A percentile compares a stretch with the other conserved stretches of the same genome.
Evolutionary conservation across 2,888 invertebrate species (phyloP).

Genomic region (Seladonia tumulorum): DNA sequence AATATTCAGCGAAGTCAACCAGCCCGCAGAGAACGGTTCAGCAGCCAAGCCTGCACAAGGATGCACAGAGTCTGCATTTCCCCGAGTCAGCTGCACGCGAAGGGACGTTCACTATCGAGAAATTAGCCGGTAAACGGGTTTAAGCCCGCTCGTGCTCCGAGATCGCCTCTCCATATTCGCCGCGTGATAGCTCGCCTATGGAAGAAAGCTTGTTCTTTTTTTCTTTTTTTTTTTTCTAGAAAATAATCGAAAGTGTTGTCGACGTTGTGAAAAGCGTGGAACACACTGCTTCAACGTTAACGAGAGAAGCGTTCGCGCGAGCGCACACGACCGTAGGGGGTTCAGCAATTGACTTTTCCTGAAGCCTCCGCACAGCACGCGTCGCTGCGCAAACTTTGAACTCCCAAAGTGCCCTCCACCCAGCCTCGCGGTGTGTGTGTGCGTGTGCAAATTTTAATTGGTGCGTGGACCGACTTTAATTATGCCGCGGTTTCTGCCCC

Average conservation of each 20-base stretch:
- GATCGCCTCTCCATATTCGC: neutral
- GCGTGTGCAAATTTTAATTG: constrained; percentile 46
- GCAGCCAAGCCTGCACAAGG: neutral
- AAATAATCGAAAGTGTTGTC: neutral
- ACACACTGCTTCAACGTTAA: constrained; percentile 10
- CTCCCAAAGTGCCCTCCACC: constrained; percentile 11
- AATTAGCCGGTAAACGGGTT: neutral
- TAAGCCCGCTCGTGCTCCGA: neutral
- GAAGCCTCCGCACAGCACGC: constrained; percentile 12
- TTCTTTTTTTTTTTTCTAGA: neutral
- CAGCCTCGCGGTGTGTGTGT: neutral
- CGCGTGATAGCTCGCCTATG: neutral
- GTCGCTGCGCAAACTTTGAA: constrained; percentile 52
- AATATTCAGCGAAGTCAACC: neutral
- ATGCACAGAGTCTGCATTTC: neutral
- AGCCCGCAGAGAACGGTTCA: too few species aligned
- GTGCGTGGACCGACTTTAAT: constrained; percentile 44
- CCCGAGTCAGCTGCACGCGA: neutral
- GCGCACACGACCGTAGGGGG: neutral
- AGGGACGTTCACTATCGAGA: neutral
- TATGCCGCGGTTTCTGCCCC: constrained; percentile 17
- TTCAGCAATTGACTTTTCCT: constrained; percentile 37
- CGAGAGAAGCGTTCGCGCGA: neutral
- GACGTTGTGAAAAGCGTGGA: neutral
- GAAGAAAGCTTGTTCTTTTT: neutral